A percentile compares a stretch with the other conserved stretches of the same genome.
Conservation (phyloP, 2,888 invertebrate species). For the Ormyrus thymus region DNA sequence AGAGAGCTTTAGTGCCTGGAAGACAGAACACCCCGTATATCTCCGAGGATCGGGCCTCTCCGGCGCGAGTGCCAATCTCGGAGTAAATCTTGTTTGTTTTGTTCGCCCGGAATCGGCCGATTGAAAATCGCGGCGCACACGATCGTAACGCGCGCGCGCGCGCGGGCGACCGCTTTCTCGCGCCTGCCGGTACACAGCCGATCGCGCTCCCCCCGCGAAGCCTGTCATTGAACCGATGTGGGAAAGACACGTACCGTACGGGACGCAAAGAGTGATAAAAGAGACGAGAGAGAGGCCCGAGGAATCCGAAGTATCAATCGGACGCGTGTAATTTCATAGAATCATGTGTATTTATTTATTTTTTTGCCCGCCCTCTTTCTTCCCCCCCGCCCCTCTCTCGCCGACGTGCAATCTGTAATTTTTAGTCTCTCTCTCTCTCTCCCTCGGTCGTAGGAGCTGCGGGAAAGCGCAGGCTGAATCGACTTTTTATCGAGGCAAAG, state of each 20-base stretch:
- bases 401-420: conserved; percentile 33
- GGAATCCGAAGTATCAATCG: conserved; percentile 53
- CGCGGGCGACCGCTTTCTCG: conserved; percentile 47
- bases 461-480: background rate
- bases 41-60: conserved; percentile 41
- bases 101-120: conserved; percentile 47
- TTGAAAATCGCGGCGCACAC: conserved; percentile 44
- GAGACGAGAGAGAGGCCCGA: conserved; percentile 13
- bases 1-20: conserved; percentile 14
- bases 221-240: conserved; percentile 54
- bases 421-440: conserved; percentile 1
- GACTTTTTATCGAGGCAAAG: too few relatives aligned
- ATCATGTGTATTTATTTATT: conserved; percentile 56
- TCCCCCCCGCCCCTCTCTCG: background rate
- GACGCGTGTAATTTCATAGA: conserved; percentile 51
- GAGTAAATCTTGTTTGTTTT: conserved; percentile 66
- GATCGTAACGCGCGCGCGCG: background rate
- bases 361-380: conserved; percentile 17
- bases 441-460: background rate
- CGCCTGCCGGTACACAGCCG: conserved; percentile 7
- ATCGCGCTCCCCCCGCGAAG: conserved; percentile 5
- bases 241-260: conserved; percentile 46
- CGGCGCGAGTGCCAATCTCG: conserved; percentile 52
- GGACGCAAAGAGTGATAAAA: conserved; percentile 51
- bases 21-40: conserved; percentile 37